Conservation (phyloP, 2,113 vertebrate genomes). For the Sardina pilchardus region DNA sequence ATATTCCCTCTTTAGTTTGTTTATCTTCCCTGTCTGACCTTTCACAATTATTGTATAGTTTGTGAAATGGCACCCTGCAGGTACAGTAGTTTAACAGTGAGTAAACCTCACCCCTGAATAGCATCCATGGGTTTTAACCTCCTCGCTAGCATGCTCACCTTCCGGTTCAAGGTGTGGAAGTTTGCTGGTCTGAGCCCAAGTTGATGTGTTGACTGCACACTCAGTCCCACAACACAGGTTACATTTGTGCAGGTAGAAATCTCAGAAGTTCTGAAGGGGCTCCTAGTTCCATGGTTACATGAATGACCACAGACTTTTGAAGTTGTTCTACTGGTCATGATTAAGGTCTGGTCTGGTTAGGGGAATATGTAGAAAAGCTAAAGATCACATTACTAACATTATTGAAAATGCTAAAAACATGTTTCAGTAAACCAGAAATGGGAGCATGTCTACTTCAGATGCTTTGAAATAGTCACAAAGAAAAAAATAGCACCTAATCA, state of each 20-base stretch:
- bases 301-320: too few relatives aligned
- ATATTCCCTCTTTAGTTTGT: neutral
- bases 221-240: too few relatives aligned
- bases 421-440: neutral
- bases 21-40: neutral
- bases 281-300: neutral
- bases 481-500: neutral
- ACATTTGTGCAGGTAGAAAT: neutral
- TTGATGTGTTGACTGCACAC: too few relatives aligned
- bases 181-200: too few relatives aligned
- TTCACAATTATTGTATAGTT: neutral
- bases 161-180: too few relatives aligned
- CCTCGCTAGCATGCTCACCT: too few relatives aligned
- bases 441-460: neutral
- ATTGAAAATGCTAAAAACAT: neutral
- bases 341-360: neutral
- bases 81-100: too few relatives aligned
- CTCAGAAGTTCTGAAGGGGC: neutral
- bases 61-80: neutral
- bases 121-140: too few relatives aligned
- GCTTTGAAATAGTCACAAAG: neutral
- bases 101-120: too few relatives aligned
- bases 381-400: neutral
- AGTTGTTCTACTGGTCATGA: neutral
- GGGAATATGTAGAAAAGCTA: neutral